Conservation (phyloP, 1,140 invertebrate species). For the Apis florea region DNA sequence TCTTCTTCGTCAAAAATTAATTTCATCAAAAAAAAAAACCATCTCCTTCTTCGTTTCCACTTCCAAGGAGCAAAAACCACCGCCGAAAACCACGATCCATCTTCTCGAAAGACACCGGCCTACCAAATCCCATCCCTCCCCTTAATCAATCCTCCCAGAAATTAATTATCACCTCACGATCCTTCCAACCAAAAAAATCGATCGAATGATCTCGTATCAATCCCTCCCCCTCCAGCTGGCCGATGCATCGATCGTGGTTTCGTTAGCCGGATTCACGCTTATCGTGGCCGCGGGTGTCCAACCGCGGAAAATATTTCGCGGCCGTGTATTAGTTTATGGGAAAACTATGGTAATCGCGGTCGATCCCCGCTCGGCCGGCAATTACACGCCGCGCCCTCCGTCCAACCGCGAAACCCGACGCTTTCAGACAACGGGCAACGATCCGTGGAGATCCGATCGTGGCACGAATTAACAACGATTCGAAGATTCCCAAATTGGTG, state of each 20-base stretch:
- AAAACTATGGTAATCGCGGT: constrained; percentile 35
- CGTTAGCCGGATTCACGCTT: neutral
- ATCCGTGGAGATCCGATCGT: constrained; percentile 19
- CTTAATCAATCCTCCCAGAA: too few relatives aligned
- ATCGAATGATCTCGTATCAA: neutral
- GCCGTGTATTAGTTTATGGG: constrained; percentile 21
- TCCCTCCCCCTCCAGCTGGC: neutral
- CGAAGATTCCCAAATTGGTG: constrained; percentile 8
- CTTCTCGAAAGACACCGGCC: too few relatives aligned
- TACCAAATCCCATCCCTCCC: too few relatives aligned
- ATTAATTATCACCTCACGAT: too few relatives aligned
- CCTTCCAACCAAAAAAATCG: too few relatives aligned
- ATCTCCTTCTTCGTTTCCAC: too few relatives aligned
- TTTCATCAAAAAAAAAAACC: too few relatives aligned
- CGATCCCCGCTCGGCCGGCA: constrained; percentile 10
- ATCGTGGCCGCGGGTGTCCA: neutral
- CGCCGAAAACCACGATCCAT: too few relatives aligned
- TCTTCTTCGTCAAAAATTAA: too few relatives aligned
- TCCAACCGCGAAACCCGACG: constrained; percentile 33
- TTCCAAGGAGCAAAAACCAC: too few relatives aligned
- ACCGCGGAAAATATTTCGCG: constrained; percentile 14
- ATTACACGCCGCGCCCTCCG: neutral
- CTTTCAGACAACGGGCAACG: constrained; percentile 33
- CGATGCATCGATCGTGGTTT: neutral
- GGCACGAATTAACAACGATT: constrained; percentile 27